Percentiles rank a stretch among this genome's conserved stretches.
These are phyloP conservation scores for Trachelus tabidus DNA, from an alignment of 2,888 invertebrate genomes.

Conservation along the genomic window DNA sequence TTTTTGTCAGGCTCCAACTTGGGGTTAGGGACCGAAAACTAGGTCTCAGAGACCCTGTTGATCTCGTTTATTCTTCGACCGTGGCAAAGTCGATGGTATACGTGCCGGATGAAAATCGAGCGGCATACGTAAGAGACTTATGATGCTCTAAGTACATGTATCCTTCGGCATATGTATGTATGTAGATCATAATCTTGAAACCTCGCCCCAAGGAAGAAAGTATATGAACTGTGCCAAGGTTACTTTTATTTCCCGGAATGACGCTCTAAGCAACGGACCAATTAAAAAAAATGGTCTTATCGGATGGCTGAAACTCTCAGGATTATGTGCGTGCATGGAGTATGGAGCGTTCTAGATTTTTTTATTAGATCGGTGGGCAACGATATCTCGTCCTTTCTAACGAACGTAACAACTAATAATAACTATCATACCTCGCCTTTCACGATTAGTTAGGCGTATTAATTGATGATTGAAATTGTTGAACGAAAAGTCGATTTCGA, in stretches of 20 bases:
- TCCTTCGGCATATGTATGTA: background rate
- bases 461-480: background rate
- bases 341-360: background rate
- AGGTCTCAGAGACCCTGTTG: background rate
- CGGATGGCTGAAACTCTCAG: background rate
- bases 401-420: background rate
- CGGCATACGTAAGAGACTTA: background rate
- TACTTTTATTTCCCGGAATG: background rate
- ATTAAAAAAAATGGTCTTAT: background rate
- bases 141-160: too few species aligned
- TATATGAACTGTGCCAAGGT: constrained; percentile 1
- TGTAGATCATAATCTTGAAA: background rate
- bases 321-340: background rate
- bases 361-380: background rate
- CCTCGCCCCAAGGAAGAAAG: constrained; percentile 6
- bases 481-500: background rate
- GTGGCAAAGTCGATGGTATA: background rate
- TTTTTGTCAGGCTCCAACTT: constrained; percentile 35
- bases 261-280: background rate
- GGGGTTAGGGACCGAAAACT: background rate
- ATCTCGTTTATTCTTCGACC: background rate
- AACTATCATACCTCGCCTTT: background rate
- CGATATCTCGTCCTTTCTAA: background rate
- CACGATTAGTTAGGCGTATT: background rate
- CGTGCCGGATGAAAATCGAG: background rate